These are phyloP conservation scores for Tillus elongatus DNA, from an alignment of 2,888 invertebrate genomes.

Conservation along the genomic window DNA sequence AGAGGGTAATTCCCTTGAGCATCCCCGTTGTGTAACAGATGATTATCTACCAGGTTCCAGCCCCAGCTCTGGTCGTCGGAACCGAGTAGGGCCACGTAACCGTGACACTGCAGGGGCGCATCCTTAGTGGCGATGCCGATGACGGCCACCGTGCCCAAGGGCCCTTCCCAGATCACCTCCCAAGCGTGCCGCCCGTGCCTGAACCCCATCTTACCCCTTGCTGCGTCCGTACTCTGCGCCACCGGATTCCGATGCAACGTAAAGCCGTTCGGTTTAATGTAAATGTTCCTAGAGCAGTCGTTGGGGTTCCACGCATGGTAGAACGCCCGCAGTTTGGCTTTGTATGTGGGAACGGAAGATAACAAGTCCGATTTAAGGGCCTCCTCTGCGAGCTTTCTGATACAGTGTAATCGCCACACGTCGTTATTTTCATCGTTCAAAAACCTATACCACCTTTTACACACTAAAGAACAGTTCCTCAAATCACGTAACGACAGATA, in stretches of 20 bases:
- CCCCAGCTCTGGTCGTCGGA: conserved; percentile 98
- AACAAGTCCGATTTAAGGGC: conserved; percentile 85
- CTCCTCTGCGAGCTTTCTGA: conserved; percentile 76
- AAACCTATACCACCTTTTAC: conserved; percentile 86
- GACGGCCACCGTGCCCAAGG: conserved; percentile 94
- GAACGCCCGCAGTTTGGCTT: conserved; percentile 87
- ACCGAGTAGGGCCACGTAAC: conserved; percentile 90
- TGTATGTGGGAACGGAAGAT: conserved; percentile 79
- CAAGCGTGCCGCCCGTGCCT: conserved; percentile 88
- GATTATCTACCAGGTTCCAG: conserved; percentile 98
- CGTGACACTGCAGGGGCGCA: conserved; percentile 85
- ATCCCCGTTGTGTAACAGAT: conserved; percentile 91
- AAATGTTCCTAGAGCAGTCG: conserved; percentile 95
- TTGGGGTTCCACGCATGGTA: conserved; percentile 95
- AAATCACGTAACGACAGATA: conserved; percentile 81
- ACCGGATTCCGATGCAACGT: conserved; percentile 97
- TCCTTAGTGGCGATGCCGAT: conserved; percentile 93
- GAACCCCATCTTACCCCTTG: conserved; percentile 81
- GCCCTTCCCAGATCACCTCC: conserved; percentile 99
- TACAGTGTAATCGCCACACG: conserved; percentile 87
- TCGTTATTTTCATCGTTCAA: conserved; percentile 90
- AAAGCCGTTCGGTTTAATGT: conserved; percentile 93
- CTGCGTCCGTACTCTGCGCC: conserved; percentile 96
- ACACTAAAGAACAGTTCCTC: conserved; percentile 81
- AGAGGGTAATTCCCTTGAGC: conserved; percentile 89